Conservation (phyloP, 2,888 invertebrate species). For the Oscheius sp. region DNA sequence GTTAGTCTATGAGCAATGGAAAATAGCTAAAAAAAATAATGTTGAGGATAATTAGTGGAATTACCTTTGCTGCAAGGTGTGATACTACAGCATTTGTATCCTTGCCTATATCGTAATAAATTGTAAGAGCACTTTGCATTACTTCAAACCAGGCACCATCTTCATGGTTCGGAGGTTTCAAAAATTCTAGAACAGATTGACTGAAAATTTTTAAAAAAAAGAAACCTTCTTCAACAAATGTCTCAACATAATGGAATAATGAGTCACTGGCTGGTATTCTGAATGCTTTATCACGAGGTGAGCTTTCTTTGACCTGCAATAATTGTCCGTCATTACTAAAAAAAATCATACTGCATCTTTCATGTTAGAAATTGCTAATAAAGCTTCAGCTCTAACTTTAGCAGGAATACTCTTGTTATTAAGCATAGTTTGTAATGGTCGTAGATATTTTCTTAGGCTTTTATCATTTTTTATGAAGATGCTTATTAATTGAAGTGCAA, state of each 20-base stretch:
- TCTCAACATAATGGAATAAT: constrained; percentile 37
- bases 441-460: constrained; percentile 26
- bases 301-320: not conserved
- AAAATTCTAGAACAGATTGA: constrained; percentile 2
- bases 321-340: not conserved
- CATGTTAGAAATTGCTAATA: constrained; percentile 28
- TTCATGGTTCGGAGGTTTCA: not conserved
- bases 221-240: constrained; percentile 38
- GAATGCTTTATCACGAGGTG: constrained; percentile 29
- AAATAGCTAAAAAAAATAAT: not conserved
- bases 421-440: constrained; percentile 41
- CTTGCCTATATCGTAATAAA: constrained; percentile 39
- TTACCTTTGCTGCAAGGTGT: constrained; percentile 16
- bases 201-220: not conserved
- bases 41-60: not conserved
- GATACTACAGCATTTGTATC: constrained; percentile 32
- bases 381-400: constrained; percentile 22
- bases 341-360: constrained; percentile 1
- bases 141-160: constrained; percentile 38
- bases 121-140: constrained; percentile 31
- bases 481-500: constrained; percentile 7
- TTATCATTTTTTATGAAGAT: constrained; percentile 22
- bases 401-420: constrained; percentile 3
- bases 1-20: not conserved
- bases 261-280: constrained; percentile 40